A percentile compares a stretch with the other conserved stretches of the same genome.
Evolutionary conservation across 2,888 invertebrate species (phyloP).

Genomic region (Rhingia rostrata): DNA sequence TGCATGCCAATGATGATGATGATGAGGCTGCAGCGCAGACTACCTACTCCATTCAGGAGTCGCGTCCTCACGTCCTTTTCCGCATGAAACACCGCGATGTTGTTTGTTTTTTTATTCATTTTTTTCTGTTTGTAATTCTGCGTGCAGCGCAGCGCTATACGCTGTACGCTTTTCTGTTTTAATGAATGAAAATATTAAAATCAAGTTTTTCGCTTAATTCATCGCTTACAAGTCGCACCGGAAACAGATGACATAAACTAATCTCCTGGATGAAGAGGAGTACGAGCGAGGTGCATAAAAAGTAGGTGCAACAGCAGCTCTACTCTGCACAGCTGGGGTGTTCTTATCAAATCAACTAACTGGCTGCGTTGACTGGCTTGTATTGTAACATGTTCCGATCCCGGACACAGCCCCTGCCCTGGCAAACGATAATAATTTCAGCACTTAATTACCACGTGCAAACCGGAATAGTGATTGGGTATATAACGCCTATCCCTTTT

Average conservation of each 20-base stretch:
- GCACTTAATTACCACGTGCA: slow-evolving; percentile 66
- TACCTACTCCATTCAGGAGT: too few relatives aligned
- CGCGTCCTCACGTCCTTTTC: too few relatives aligned
- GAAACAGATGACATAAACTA: slow-evolving; percentile 70
- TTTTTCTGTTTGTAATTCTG: background rate
- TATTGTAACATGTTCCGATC: slow-evolving; percentile 37
- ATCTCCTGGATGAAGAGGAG: slow-evolving; percentile 49
- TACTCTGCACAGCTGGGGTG: slow-evolving; percentile 30
- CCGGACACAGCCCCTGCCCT: background rate
- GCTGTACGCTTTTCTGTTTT: slow-evolving; percentile 44
- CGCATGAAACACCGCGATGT: background rate
- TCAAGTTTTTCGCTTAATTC: slow-evolving; percentile 67
- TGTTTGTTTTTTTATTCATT: slow-evolving; percentile 32
- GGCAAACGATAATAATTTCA: slow-evolving; percentile 63
- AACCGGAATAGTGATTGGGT: slow-evolving; percentile 58
- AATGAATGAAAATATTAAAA: slow-evolving; percentile 70
- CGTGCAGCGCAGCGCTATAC: background rate
- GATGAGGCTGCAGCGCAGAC: too few relatives aligned
- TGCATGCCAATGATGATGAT: slow-evolving; percentile 6
- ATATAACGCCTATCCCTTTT: slow-evolving; percentile 50
- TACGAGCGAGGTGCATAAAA: slow-evolving; percentile 25
- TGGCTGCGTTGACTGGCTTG: slow-evolving; percentile 20
- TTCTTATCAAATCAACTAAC: slow-evolving; percentile 55
- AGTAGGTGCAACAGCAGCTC: slow-evolving; percentile 30
- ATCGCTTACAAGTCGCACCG: slow-evolving; percentile 63